Evolutionary conservation across 2,113 vertebrate species (phyloP), one percentile per base, ranked within the genome.

Genomic region (Orientallactaga bullata): DNA sequence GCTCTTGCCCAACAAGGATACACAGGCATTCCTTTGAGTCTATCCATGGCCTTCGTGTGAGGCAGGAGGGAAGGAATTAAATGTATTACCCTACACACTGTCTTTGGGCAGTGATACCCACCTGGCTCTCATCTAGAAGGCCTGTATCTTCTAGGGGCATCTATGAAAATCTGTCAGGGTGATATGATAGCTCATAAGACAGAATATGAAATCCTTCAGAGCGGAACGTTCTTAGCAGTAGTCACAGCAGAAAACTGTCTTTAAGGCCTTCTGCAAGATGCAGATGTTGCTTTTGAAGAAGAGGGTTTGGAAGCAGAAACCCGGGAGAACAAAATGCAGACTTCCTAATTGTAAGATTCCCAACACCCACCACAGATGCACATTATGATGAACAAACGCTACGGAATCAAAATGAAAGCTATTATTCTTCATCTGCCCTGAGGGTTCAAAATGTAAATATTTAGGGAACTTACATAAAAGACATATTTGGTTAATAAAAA

Each of bases 401-500:
- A 42, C 55, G 1, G 8, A 60, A 37, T 74, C 82, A 76, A 72
- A 65, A 88, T 74, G 72, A 89, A 87, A 71, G 28, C 13, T 84
- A 30, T 89, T 83, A 83, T 32, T 83, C 5, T 63, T 51, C 28
- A 24, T 1, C 9, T 82, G 39, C 8, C 7, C 15, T n/a, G 24
- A 30, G 69, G 30, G 4, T 11, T 9, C 11, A 76, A 91, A 91
- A 42, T 72, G 81, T 55, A 92, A 89, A 78, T 86, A 63, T 55
- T 28, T 37, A 32, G 42, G 72, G 0, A 42, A 37, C 32, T 5
- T 12, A 72, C 58, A 30, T 60, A 76, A 92, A 84, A 51, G 17
- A 69, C 37, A 85, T 88, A n/a, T 21, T 77, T 83, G 7, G 51
- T 86, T 89, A 90, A 80, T 88, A 74, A 85, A 91, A 78, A 69